phyloP scores from a whole-genome alignment of 2,888 invertebrate species.

The Cordylochernes scorpioides region DNA sequence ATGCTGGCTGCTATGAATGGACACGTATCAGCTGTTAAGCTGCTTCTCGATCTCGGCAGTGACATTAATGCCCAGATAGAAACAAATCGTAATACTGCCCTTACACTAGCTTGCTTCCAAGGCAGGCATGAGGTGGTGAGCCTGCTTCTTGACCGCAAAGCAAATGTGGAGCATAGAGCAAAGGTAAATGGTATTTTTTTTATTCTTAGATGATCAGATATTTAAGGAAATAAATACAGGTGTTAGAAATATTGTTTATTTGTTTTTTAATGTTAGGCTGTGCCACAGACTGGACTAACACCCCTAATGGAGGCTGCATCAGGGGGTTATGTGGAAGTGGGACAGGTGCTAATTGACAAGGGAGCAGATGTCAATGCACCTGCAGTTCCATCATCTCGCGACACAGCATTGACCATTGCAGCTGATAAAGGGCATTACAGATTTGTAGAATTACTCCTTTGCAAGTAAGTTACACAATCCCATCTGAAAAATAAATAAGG shows the following conservation, averaged over 20 bases:
- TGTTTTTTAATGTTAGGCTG: conserved; percentile 10
- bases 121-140: conserved; percentile 95
- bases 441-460: conserved; percentile 29
- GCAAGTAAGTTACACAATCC: conserved; percentile 12
- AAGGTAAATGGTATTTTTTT: conserved; percentile 31
- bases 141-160: conserved; percentile 74
- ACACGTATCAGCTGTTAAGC: conserved; percentile 69
- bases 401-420: conserved; percentile 93
- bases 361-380: conserved; percentile 96
- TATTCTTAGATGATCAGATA: no score
- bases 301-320: conserved; percentile 99
- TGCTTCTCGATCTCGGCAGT: conserved; percentile 85
- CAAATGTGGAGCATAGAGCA: conserved; percentile 94
- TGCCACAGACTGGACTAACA: conserved; percentile 58
- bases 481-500: conserved; percentile 1
- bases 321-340: conserved; percentile 95
- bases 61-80: conserved; percentile 95
- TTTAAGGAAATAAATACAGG: no score
- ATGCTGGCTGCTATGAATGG: conserved; percentile 99
- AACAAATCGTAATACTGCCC: conserved; percentile 91
- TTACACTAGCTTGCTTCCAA: conserved; percentile 95
- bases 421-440: conserved; percentile 97
- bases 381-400: conserved; percentile 86
- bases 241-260: no score
- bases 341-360: conserved; percentile 73